These are phyloP conservation scores for Eulemur rubriventer DNA, from an alignment of 2,797 vertebrate species.

Conservation along the genomic window DNA sequence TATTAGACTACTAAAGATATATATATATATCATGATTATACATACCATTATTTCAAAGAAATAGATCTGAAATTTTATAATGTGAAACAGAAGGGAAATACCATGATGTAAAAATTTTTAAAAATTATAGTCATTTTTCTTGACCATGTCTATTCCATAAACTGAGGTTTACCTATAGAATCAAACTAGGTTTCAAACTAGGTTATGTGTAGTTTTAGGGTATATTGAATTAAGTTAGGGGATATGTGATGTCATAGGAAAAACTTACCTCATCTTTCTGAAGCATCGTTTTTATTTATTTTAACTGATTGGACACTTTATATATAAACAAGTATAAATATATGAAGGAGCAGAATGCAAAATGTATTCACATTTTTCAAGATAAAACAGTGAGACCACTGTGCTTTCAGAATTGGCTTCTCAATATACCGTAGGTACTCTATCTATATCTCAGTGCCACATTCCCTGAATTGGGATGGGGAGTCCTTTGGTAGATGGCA, in stretches of 20 bases:
- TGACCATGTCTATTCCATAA: background rate
- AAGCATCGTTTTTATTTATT: background rate
- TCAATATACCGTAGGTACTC: background rate
- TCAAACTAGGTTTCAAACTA: background rate
- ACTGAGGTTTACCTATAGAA: background rate
- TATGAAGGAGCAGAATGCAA: background rate
- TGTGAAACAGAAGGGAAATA: background rate
- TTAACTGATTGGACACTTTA: background rate
- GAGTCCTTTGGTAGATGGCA: background rate
- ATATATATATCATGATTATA: background rate
- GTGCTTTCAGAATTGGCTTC: background rate
- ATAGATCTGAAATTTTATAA: background rate
- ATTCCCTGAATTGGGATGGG: background rate
- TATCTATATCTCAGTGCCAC: background rate
- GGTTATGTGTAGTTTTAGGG: background rate
- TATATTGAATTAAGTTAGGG: background rate
- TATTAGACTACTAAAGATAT: background rate
- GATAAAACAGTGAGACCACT: background rate
- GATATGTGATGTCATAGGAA: background rate
- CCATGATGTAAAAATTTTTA: background rate
- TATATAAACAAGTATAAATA: constrained; percentile 8
- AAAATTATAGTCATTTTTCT: background rate
- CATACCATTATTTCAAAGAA: background rate
- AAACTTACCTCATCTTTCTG: background rate
- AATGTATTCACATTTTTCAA: constrained; percentile 2